Percentiles rank a stretch among this genome's conserved stretches.
Evolutionary conservation across 2,113 vertebrate genomes (phyloP).

Genomic region (Aspidoscelis tigris): DNA sequence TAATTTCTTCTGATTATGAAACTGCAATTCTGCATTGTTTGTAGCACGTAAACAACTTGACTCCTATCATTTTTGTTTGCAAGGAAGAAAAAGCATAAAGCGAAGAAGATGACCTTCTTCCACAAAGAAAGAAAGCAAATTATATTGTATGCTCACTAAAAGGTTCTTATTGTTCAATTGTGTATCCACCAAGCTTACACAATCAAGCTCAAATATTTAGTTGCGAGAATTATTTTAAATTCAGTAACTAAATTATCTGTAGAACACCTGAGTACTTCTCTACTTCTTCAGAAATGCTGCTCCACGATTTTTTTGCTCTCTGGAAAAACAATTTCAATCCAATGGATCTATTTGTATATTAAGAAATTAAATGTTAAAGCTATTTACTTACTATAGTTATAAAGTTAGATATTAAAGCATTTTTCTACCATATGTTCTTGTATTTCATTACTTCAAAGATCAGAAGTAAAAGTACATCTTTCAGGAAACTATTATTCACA

Average conservation of each 20-base stretch:
- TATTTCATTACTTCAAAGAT: not conserved
- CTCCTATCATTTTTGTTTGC: not conserved
- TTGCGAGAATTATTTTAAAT: not conserved
- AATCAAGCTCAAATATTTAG: not conserved
- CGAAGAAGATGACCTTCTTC: not conserved
- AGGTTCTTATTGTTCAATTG: not conserved
- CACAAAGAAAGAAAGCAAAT: not conserved
- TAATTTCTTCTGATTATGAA: not conserved
- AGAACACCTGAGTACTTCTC: too few relatives aligned
- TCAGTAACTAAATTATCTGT: not conserved
- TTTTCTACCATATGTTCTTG: not conserved
- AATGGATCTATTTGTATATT: not conserved
- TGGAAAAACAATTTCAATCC: not conserved
- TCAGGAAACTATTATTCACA: not conserved
- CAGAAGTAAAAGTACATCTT: not conserved
- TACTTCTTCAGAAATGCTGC: not conserved
- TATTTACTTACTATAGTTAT: not conserved
- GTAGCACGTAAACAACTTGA: too few relatives aligned
- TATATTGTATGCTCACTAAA: not conserved
- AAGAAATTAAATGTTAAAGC: too few relatives aligned
- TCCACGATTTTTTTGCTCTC: not conserved
- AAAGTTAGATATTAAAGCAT: not conserved
- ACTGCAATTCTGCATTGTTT: not conserved
- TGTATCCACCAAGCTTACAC: not conserved
- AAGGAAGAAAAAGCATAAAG: not conserved